phyloP scores from a whole-genome alignment of 2,797 vertebrate genomes.

The Cossypha niveicapilla region DNA sequence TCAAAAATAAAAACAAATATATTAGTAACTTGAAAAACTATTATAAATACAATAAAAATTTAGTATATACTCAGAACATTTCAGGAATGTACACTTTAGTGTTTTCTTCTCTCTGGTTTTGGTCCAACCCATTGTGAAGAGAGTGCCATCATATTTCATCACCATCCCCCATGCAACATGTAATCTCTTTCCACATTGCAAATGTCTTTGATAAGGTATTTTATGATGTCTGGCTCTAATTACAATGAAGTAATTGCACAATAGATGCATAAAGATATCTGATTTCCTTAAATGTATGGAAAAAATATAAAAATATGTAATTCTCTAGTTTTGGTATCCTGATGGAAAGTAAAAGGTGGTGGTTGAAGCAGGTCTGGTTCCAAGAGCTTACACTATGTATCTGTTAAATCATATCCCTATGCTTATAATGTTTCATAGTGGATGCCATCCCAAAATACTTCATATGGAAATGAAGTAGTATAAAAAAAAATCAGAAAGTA shows the following conservation, averaged over 20 bases:
- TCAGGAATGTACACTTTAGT: fast-evolving
- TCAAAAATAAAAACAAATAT: not conserved
- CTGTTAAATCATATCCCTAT: not conserved
- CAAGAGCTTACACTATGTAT: not conserved
- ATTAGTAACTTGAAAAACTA: not conserved
- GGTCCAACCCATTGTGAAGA: not conserved
- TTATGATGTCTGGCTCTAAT: not conserved
- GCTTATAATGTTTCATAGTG: not conserved
- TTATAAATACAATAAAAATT: not conserved
- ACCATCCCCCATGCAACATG: fast-evolving
- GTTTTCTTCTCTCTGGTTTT: not conserved
- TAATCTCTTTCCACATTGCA: not conserved
- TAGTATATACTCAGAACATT: not conserved
- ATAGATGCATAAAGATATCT: not conserved
- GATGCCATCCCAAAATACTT: not conserved
- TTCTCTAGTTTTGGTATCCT: not conserved
- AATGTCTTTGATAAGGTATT: not conserved
- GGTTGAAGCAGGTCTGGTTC: not conserved
- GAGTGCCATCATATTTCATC: fast-evolving
- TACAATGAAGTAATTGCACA: not conserved
- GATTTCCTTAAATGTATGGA: not conserved
- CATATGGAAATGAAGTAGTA: not conserved
- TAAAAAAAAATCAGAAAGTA: not conserved
- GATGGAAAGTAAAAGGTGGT: no score
- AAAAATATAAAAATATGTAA: fast-evolving